Evolutionary conservation across 2,797 vertebrate species (phyloP), one percentile per base, ranked within the genome.

Genomic region (Scolopax bukidnonensis): DNA sequence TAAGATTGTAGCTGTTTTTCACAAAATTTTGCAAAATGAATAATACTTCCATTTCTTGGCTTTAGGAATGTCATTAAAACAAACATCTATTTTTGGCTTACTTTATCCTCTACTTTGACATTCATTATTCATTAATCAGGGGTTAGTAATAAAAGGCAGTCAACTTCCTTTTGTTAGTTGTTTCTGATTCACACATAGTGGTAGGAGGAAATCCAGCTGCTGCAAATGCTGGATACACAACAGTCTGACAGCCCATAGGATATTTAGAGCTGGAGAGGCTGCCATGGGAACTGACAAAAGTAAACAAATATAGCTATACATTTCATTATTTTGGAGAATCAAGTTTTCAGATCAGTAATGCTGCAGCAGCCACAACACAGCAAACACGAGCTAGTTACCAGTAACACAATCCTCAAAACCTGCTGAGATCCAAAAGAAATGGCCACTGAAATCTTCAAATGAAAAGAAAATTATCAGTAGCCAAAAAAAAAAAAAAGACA

Each of bases 201-300:
- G 82, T 77, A 96, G 94, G 82, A 96, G 91, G 63, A 89, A 96
- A 97, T 97, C 85, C 92, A 96, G 82, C 56, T 93, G 53, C 81
- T 95, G 84, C 90, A 96, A 90, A 90, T 63, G 79, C 74, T 93
- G 69, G 87, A 84, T 90, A 67, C 50, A 65, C 85, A 91, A 89
- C 63, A 91, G 77, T 94, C 89, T 92, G 75, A 61, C 89, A 95
- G 81, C 47, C n/a, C 79, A 94, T 68, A 50, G 69, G 59, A 90
- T 90, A 73, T 73, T 90, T 56, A 81, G 57, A 91, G 51, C 77
- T 91, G 69, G 32, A 88, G 83, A 91, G 90, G 93, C 95, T 96
- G 92, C 88, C 87, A 91, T 95, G 91, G 95, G 93, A 97, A 97
- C 87, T 84, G 54, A 85, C 41, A 92, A 87, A 73, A 73, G 85